phyloP scores from a whole-genome alignment of 2,113 vertebrate species.

The Ovibos moschatus region DNA sequence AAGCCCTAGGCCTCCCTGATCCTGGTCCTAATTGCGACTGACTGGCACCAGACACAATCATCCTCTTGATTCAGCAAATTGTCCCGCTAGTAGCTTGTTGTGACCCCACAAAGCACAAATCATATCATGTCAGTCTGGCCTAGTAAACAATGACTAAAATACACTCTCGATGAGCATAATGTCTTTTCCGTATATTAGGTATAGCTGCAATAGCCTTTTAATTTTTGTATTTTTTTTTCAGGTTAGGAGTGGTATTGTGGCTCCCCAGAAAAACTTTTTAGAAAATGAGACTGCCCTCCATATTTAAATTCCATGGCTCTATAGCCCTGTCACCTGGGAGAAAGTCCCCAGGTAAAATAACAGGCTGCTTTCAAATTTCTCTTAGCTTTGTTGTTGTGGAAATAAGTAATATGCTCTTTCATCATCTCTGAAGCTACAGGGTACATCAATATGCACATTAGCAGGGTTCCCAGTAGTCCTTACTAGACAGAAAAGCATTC shows the following conservation, averaged over 20 bases:
- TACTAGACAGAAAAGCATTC: conserved; percentile 11
- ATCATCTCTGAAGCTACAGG: conserved; percentile 55
- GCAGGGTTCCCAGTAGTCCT: neutral
- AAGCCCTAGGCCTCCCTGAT: conserved; percentile 90
- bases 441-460: conserved; percentile 56
- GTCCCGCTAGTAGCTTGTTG: conserved; percentile 88
- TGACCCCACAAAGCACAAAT: conserved; percentile 91
- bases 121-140: conserved; percentile 90
- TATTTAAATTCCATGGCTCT: conserved; percentile 40
- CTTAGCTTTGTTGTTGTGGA: conserved; percentile 61
- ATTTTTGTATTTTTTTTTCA: conserved; percentile 45
- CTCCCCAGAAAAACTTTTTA: conserved; percentile 29
- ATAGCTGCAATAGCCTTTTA: conserved; percentile 30
- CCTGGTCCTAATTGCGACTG: conserved; percentile 98
- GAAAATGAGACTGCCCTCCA: neutral
- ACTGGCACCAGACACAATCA: conserved; percentile 99
- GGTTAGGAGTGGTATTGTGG: neutral
- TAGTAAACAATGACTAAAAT: conserved; percentile 85
- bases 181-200: conserved; percentile 69
- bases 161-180: conserved; percentile 70
- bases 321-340: conserved; percentile 51
- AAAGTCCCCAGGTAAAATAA: conserved; percentile 67
- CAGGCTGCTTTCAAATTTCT: conserved; percentile 48
- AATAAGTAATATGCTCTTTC: conserved; percentile 67
- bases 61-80: conserved; percentile 95